Conservation (phyloP, 2,888 invertebrate genomes). For the Punctoribates punctum region DNA sequence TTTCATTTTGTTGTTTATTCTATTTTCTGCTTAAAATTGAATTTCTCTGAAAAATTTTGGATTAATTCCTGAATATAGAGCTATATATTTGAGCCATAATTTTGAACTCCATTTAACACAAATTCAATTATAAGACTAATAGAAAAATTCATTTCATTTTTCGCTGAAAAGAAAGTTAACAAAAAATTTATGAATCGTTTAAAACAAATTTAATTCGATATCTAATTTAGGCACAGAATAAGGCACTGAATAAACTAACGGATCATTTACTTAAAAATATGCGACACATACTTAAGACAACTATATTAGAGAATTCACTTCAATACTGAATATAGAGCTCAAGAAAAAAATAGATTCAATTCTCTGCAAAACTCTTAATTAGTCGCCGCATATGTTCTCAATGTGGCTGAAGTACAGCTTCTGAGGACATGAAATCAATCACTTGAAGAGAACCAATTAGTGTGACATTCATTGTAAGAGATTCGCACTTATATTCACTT, state of each 20-base stretch:
- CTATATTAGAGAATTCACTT: neutral
- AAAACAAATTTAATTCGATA: neutral
- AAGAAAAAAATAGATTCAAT: neutral
- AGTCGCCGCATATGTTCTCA: constrained; percentile 14
- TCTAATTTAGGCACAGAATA: neutral
- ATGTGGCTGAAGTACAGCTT: neutral
- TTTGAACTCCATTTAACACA: too few relatives aligned
- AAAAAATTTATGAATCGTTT: neutral
- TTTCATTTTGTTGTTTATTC: too few relatives aligned
- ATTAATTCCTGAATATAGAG: too few relatives aligned
- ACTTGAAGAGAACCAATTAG: constrained; percentile 6
- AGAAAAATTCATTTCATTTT: too few relatives aligned
- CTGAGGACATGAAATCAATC: constrained; percentile 17
- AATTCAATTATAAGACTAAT: too few relatives aligned
- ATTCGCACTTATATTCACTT: neutral
- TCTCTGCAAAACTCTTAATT: neutral
- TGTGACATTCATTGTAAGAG: neutral
- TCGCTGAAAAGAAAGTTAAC: too few relatives aligned
- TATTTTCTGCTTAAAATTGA: too few relatives aligned
- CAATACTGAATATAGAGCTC: neutral
- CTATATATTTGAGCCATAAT: too few relatives aligned
- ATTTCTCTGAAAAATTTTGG: too few relatives aligned
- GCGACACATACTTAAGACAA: constrained; percentile 4
- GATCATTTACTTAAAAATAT: neutral
- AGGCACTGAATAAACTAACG: neutral